A percentile compares a stretch with the other conserved stretches of the same genome.
These are phyloP conservation scores for Balaeniceps rex DNA, from an alignment of 2,113 vertebrate genomes.

Conservation along the genomic window DNA sequence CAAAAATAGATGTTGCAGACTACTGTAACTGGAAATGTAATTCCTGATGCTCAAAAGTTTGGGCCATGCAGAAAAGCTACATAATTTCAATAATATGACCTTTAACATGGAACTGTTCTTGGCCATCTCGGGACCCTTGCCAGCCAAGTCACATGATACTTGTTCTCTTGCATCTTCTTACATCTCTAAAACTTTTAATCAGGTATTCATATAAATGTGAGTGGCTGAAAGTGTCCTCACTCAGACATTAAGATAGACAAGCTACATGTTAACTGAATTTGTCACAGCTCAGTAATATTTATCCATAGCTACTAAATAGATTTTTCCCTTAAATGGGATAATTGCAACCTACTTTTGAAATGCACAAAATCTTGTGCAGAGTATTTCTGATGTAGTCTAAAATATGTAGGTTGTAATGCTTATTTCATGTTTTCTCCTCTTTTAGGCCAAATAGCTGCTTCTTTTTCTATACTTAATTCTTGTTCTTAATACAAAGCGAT, in stretches of 20 bases:
- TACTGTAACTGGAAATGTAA: background rate
- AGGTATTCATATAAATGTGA: no score
- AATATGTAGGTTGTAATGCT: background rate
- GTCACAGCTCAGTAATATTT: background rate
- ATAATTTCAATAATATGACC: background rate
- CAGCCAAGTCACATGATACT: no score
- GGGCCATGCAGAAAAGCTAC: background rate
- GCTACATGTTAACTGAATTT: no score
- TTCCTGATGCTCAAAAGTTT: background rate
- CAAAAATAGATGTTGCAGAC: background rate
- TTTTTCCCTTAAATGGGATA: background rate
- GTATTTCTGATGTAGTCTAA: background rate
- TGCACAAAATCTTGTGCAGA: background rate
- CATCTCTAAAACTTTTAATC: no score
- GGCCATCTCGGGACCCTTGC: no score
- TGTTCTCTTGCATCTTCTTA: no score
- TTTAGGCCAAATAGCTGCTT: no score
- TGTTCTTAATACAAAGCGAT: background rate
- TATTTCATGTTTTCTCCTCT: no score
- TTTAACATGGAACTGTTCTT: background rate
- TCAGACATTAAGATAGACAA: no score
- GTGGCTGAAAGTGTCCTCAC: no score
- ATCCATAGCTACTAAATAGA: background rate
- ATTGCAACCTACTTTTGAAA: background rate
- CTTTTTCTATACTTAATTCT: no score